These are phyloP conservation scores for Percopsis transmontana DNA, from an alignment of 2,113 vertebrate genomes.

Conservation along the genomic window DNA sequence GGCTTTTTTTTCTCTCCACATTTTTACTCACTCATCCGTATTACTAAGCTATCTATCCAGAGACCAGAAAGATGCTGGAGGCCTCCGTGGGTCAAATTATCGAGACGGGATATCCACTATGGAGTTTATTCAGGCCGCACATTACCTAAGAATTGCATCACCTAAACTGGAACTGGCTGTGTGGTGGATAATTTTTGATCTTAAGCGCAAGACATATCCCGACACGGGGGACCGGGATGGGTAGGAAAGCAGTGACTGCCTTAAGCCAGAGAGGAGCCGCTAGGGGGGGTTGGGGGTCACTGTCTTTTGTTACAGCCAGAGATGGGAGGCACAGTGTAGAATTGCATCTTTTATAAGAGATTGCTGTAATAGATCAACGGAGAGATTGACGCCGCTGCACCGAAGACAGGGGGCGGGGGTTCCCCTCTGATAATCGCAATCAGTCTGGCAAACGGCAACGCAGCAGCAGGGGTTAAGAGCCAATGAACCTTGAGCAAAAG, in stretches of 20 bases:
- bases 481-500: slow-evolving; percentile 12
- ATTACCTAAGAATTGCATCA: slow-evolving; percentile 66
- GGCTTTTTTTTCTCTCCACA: slow-evolving; percentile 25
- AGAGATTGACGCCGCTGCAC: slow-evolving; percentile 40
- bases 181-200: slow-evolving; percentile 43
- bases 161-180: slow-evolving; percentile 58
- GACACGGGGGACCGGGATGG: slow-evolving; percentile 36
- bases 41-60: slow-evolving; percentile 15
- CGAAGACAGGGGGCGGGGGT: slow-evolving; percentile 13
- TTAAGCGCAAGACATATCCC: slow-evolving; percentile 41
- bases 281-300: slow-evolving; percentile 30
- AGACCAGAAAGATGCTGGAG: slow-evolving; percentile 19
- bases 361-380: slow-evolving; percentile 50
- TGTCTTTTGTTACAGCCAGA: slow-evolving; percentile 62
- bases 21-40: slow-evolving; percentile 17
- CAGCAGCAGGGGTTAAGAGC: slow-evolving; percentile 33
- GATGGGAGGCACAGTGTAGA: slow-evolving; percentile 60
- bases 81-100: slow-evolving; percentile 47
- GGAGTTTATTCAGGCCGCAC: slow-evolving; percentile 31
- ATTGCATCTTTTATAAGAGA: slow-evolving; percentile 66
- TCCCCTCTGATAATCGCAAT: slow-evolving; percentile 44
- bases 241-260: slow-evolving; percentile 46
- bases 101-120: slow-evolving; percentile 32
- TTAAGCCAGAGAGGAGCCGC: slow-evolving; percentile 41
- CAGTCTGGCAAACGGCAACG: slow-evolving; percentile 18